These are phyloP conservation scores for Panzeria rudis DNA, from an alignment of 2,888 invertebrate species.

Conservation along the genomic window DNA sequence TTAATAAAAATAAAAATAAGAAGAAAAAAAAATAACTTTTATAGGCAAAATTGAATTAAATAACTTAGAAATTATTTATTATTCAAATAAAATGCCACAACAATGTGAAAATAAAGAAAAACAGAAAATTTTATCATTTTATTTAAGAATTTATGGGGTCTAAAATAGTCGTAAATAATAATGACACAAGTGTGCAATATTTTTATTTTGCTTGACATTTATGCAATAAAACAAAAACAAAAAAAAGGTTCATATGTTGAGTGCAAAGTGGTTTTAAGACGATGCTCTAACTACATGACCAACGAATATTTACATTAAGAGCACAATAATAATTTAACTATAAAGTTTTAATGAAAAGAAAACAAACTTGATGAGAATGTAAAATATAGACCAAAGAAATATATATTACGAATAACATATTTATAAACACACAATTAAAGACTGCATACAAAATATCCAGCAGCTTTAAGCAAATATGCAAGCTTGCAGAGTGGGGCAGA, in stretches of 20 bases:
- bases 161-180: neutral
- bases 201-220: neutral
- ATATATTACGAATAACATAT: slow-evolving; percentile 2
- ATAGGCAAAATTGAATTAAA: neutral
- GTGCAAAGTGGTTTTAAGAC: neutral
- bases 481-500: neutral
- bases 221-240: neutral
- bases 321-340: neutral
- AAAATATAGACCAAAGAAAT: neutral
- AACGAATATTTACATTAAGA: neutral
- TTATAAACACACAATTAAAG: neutral
- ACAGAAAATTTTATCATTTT: neutral
- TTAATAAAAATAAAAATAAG: neutral
- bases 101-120: neutral
- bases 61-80: slow-evolving; percentile 5
- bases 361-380: neutral
- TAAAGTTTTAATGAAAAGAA: neutral
- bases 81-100: neutral
- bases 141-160: slow-evolving; percentile 3
- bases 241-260: slow-evolving; percentile 14
- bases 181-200: neutral
- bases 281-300: neutral
- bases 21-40: neutral
- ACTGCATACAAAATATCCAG: neutral
- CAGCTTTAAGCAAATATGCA: neutral